Percentiles rank a stretch among this genome's conserved stretches.
Conservation (phyloP, 2,113 vertebrate genomes). For the Platichthys stellatus region DNA sequence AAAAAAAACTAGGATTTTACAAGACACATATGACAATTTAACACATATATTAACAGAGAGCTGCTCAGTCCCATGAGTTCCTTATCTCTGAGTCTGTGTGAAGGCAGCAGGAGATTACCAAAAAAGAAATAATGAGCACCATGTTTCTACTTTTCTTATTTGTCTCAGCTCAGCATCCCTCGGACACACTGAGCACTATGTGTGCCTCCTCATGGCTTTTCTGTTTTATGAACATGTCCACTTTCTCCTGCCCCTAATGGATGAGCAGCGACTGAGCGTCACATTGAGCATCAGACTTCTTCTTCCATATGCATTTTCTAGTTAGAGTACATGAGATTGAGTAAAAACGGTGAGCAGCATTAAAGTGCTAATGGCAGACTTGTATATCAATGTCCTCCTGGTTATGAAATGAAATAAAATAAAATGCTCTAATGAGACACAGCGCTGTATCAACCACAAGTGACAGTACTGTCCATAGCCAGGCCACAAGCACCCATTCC, state of each 20-base stretch:
- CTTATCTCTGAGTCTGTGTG: background rate
- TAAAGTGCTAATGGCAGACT: background rate
- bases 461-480: background rate
- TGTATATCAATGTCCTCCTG: slow-evolving; percentile 1
- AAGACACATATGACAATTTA: slow-evolving; percentile 68
- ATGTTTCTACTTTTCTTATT: slow-evolving; percentile 21
- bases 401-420: slow-evolving; percentile 16
- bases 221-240: slow-evolving; percentile 38
- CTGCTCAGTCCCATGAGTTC: background rate
- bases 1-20: slow-evolving; percentile 46
- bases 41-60: slow-evolving; percentile 23
- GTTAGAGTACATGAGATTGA: slow-evolving; percentile 69
- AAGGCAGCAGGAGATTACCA: background rate
- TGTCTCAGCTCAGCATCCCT: slow-evolving; percentile 32
- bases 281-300: slow-evolving; percentile 1
- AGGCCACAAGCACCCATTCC: background rate
- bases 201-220: slow-evolving; percentile 26
- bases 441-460: background rate
- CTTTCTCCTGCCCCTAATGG: slow-evolving; percentile 45
- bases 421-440: slow-evolving; percentile 55
- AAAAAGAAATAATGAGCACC: slow-evolving; percentile 34
- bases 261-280: slow-evolving; percentile 19
- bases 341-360: background rate
- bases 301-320: background rate
- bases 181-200: slow-evolving; percentile 22